Conservation (phyloP, 1,140 invertebrate genomes). For the Nephila pilipes region DNA sequence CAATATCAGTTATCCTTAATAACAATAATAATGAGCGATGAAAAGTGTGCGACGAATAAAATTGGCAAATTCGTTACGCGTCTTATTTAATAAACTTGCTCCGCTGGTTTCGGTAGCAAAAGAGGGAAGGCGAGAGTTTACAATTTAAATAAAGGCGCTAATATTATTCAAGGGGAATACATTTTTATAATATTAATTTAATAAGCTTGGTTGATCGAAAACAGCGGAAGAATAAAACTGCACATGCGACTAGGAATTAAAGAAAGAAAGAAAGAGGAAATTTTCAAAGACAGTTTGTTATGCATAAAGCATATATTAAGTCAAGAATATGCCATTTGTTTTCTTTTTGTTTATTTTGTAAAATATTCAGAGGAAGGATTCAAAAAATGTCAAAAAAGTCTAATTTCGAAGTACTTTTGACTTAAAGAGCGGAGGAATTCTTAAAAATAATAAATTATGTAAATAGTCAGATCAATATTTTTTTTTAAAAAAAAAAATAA, state of each 20-base stretch:
- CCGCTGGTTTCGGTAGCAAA: conserved; percentile 61
- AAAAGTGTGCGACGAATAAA: conserved; percentile 74
- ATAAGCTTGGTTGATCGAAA: conserved; percentile 71
- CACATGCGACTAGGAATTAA: conserved; percentile 45
- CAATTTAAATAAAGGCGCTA: conserved; percentile 76
- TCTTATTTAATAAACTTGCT: conserved; percentile 77
- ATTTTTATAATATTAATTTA: conserved; percentile 76
- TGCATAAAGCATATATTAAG: conserved; percentile 64
- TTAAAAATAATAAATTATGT: conserved; percentile 28
- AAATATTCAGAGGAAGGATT: conserved; percentile 43
- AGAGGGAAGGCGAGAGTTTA: conserved; percentile 40
- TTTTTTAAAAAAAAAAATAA: neutral
- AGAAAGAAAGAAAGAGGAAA: neutral
- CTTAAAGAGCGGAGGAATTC: conserved; percentile 2
- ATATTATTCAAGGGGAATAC: conserved; percentile 75
- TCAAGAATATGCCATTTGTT: conserved; percentile 40
- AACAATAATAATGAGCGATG: conserved; percentile 77
- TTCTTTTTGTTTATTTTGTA: conserved; percentile 45
- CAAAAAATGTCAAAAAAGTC: conserved; percentile 45
- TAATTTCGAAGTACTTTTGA: conserved; percentile 44
- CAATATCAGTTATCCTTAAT: conserved; percentile 77
- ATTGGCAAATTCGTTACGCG: conserved; percentile 73
- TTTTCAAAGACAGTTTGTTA: conserved; percentile 60
- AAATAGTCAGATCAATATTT: conserved; percentile 10
- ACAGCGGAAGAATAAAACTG: conserved; percentile 58